Conservation (phyloP, 2,888 invertebrate species). For the Pocota personata region DNA sequence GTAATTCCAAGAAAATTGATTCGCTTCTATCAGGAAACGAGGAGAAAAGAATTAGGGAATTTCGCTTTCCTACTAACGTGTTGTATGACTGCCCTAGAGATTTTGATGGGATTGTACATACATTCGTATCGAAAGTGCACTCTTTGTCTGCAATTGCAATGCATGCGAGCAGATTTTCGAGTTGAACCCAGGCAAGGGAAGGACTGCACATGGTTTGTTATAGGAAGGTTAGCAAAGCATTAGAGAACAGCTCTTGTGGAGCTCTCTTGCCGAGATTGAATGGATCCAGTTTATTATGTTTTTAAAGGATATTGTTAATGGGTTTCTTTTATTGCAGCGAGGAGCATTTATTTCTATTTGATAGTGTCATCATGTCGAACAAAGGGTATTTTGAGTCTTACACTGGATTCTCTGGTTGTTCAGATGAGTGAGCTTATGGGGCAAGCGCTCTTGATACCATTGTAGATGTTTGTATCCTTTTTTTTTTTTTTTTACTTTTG, state of each 20-base stretch:
- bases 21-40: slow-evolving; percentile 77
- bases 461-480: neutral
- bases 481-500: neutral
- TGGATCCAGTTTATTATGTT: slow-evolving; percentile 48
- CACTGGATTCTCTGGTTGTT: slow-evolving; percentile 4
- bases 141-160: slow-evolving; percentile 42
- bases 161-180: slow-evolving; percentile 21
- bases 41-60: slow-evolving; percentile 64
- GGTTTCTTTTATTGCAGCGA: slow-evolving; percentile 48
- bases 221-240: slow-evolving; percentile 36
- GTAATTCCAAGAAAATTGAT: slow-evolving; percentile 80
- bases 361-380: slow-evolving; percentile 59
- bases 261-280: slow-evolving; percentile 41
- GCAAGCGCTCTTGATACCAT: neutral
- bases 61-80: slow-evolving; percentile 38
- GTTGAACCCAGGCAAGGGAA: neutral
- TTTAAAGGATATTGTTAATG: slow-evolving; percentile 66
- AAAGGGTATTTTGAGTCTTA: slow-evolving; percentile 19
- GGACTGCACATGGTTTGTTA: slow-evolving; percentile 31
- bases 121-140: neutral
- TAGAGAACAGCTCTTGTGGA: slow-evolving; percentile 1
- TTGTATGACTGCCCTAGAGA: slow-evolving; percentile 9
- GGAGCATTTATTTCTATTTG: slow-evolving; percentile 50
- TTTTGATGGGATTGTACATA: neutral
- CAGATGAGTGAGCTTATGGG: slow-evolving; percentile 17